phyloP scores from a whole-genome alignment of 2,797 vertebrate genomes.

The Oryzias sinensis region DNA sequence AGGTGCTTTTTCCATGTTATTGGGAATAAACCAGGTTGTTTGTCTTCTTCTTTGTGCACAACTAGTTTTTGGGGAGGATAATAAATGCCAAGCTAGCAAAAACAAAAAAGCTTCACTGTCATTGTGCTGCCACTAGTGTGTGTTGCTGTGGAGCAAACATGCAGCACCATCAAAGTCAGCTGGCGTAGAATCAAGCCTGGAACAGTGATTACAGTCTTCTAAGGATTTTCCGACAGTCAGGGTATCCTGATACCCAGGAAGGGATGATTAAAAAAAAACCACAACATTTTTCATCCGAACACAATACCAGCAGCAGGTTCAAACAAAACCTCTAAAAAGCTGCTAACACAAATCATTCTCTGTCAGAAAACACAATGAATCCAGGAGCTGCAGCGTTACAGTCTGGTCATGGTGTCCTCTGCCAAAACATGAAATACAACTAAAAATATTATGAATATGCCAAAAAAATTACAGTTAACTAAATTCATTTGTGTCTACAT shows the following conservation, averaged over 20 bases:
- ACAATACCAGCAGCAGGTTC: conserved; percentile 5
- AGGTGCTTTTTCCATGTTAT: neutral
- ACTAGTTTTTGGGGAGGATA: conserved; percentile 7
- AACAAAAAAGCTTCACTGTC: neutral
- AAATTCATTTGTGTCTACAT: no score
- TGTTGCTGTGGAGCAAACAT: conserved; percentile 31
- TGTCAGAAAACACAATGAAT: neutral
- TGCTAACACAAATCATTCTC: neutral
- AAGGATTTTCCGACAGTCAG: conserved; percentile 36
- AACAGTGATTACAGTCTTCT: conserved; percentile 28
- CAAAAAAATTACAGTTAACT: no score
- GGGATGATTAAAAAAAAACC: conserved; percentile 9
- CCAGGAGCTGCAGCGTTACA: neutral
- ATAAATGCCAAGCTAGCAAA: neutral
- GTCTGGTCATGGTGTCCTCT: neutral
- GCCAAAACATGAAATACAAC: no score
- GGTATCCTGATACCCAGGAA: conserved; percentile 16
- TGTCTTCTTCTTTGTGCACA: neutral
- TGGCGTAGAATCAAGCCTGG: conserved; percentile 24
- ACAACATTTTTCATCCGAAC: conserved; percentile 3
- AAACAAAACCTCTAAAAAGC: neutral
- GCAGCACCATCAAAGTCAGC: conserved; percentile 19
- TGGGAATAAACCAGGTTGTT: neutral
- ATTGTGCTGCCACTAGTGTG: conserved; percentile 9
- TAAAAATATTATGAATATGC: no score